phyloP scores from a whole-genome alignment of 2,888 invertebrate species.

The Hypomecis punctinalis region DNA sequence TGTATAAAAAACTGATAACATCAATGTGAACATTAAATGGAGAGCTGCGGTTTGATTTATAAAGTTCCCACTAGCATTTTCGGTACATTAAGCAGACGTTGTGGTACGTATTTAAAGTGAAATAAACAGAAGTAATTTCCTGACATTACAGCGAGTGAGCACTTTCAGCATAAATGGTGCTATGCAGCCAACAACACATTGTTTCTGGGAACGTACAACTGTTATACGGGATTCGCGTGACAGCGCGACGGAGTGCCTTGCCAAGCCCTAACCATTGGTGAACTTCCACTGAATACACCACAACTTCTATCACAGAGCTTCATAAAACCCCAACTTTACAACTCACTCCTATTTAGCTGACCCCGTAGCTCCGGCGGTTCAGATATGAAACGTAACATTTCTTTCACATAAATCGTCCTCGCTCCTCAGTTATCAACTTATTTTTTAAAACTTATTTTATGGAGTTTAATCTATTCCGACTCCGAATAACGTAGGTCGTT shows the following conservation, averaged over 20 bases:
- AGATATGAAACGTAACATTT: constrained; percentile 21
- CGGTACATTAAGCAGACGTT: constrained; percentile 44
- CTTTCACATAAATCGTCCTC: constrained; percentile 27
- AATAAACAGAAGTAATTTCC: constrained; percentile 60
- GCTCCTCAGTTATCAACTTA: constrained; percentile 24
- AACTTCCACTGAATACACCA: constrained; percentile 30
- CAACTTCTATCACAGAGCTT: constrained; percentile 3
- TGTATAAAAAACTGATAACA: constrained; percentile 1
- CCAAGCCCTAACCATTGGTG: constrained; percentile 44
- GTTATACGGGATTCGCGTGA: constrained; percentile 64
- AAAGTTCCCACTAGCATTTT: constrained; percentile 35
- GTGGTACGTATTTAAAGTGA: constrained; percentile 51
- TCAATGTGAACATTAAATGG: constrained; percentile 16
- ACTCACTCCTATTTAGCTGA: constrained; percentile 16
- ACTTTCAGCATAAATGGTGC: constrained; percentile 61
- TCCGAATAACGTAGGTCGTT: constrained; percentile 41
- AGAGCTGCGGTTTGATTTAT: constrained; percentile 34
- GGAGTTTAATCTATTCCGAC: constrained; percentile 34
- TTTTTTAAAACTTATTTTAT: constrained; percentile 25
- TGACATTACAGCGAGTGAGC: constrained; percentile 55
- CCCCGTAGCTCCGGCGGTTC: constrained; percentile 7
- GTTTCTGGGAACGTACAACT: constrained; percentile 62
- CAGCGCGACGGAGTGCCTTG: constrained; percentile 49
- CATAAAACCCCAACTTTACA: constrained; percentile 24
- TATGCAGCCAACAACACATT: constrained; percentile 60